Evolutionary conservation across 2,797 vertebrate species (phyloP), one percentile per base, ranked within the genome.

Genomic region (Enteromius mattozi): DNA sequence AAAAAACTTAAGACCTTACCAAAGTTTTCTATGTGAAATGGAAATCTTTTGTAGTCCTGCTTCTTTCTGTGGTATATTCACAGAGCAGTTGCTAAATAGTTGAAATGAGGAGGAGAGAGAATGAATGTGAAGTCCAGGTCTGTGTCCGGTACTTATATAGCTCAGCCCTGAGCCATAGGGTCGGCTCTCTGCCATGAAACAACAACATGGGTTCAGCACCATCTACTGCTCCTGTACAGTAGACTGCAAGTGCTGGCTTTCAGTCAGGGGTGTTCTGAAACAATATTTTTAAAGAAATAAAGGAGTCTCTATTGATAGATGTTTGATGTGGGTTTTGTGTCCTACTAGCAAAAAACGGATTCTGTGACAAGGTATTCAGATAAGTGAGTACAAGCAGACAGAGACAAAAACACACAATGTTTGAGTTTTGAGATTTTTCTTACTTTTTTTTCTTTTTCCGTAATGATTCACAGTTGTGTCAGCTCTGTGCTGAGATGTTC

Each of bases 101-200:
- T 27, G 40, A 13, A 72, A 56, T 72, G 72, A 77, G 61, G 49
- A 80, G 75, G 51, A 54, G 74, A 78, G 63, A 87, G 78, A 51
- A 68, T 78, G 80, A 88, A 78, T 81, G 87, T 69, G 81, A 63
- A 78, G 35, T 82, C 66, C 66, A 79, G 72, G 81, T 84, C 51
- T 82, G 61, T 54, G 59, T 71, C 42, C 37, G 69, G 42, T 77
- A 80, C 88, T 91, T 91, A 89, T 90, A 91, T 90, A 89, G 87
- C 81, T 77, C 68, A 71, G 70, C 76, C 63, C 71, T 24, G 75
- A 88, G 70, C 88, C 61, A 80, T 63, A 85, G 87, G 87, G 80
- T 89, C 80, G 87, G 88, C 90, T 84, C 40, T 77, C 72, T 61
- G 85, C 86, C 87, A 86, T 65, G 84, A 88, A 89, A 81, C 83